phyloP scores from a whole-genome alignment of 2,113 vertebrate genomes.

The Halcyon senegalensis region DNA sequence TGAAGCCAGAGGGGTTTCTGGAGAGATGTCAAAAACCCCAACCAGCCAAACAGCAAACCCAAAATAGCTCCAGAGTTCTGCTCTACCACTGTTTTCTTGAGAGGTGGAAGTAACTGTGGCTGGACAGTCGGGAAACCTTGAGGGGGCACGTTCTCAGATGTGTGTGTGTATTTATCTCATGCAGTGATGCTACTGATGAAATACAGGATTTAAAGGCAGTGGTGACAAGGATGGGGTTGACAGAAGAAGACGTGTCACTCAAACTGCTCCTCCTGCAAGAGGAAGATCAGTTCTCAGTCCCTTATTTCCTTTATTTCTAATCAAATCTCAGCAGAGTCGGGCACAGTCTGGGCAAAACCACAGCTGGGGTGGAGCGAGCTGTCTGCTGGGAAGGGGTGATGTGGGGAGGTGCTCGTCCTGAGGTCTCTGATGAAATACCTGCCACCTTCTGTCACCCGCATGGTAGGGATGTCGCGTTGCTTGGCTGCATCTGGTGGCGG shows the following conservation, averaged over 20 bases:
- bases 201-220: background rate
- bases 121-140: background rate
- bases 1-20: background rate
- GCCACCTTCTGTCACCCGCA: background rate
- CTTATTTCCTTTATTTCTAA: too few relatives aligned
- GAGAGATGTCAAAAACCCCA: background rate
- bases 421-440: rapidly evolving
- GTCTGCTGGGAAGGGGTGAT: background rate
- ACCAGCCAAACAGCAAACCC: background rate
- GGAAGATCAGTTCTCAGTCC: background rate
- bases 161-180: background rate
- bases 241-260: background rate
- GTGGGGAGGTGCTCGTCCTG: background rate
- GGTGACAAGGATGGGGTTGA: background rate
- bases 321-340: background rate
- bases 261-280: background rate
- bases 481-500: background rate
- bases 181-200: background rate
- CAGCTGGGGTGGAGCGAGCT: background rate
- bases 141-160: background rate
- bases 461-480: background rate
- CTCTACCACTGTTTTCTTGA: background rate
- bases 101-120: background rate
- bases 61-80: background rate
- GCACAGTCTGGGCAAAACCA: background rate